These are phyloP conservation scores for Bucorvus abyssinicus DNA, from an alignment of 2,797 vertebrate species.

Conservation along the genomic window DNA sequence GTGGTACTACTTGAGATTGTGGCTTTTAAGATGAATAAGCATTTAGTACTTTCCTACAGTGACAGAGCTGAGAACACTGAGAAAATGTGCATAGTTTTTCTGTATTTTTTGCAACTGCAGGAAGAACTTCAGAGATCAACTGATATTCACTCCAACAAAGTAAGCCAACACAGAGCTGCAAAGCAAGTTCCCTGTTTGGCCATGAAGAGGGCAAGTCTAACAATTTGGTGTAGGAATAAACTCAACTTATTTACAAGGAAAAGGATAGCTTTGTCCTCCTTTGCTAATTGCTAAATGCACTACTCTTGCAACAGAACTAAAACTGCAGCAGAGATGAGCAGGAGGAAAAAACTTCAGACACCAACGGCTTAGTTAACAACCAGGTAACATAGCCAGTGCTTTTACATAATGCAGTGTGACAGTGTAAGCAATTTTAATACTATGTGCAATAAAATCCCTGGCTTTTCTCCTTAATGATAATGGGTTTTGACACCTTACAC, in stretches of 20 bases:
- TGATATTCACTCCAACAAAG: neutral
- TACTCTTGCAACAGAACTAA: neutral
- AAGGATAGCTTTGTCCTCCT: neutral
- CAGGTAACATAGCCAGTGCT: neutral
- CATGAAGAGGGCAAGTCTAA: neutral
- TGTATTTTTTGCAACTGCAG: neutral
- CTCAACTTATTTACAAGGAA: neutral
- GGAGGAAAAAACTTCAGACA: neutral
- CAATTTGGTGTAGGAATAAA: neutral
- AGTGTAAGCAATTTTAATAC: neutral
- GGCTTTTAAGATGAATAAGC: neutral
- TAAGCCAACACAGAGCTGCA: neutral
- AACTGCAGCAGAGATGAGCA: neutral
- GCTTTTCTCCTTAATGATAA: neutral
- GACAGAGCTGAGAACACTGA: neutral
- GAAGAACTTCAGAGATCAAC: neutral
- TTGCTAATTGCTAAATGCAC: neutral
- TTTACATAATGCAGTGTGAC: neutral
- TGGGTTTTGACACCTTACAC: neutral
- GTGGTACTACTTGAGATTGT: neutral
- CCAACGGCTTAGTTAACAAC: neutral
- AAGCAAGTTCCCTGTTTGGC: neutral
- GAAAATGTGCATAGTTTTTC: neutral
- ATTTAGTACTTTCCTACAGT: neutral
- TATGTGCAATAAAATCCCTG: neutral